Evolutionary conservation across 2,888 invertebrate genomes (phyloP).

Genomic region (Microplitis deprimator): DNA sequence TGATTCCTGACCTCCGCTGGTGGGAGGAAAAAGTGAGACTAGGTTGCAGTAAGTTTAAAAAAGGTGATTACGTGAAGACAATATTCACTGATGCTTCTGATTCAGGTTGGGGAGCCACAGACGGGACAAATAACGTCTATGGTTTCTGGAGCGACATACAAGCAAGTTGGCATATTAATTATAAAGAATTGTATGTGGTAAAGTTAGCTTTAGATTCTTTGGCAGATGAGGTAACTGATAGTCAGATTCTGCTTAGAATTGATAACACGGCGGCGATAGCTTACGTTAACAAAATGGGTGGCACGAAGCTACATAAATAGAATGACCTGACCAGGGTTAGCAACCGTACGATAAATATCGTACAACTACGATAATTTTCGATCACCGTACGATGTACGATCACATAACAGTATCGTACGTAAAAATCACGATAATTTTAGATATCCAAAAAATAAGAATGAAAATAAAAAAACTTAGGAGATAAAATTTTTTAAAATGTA

Average conservation of each 20-base stretch:
- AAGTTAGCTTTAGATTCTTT: conserved; percentile 12
- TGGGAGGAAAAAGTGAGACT: conserved; percentile 21
- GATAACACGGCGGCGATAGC: conserved; percentile 21
- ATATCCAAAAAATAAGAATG: too few species aligned
- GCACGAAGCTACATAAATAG: background rate
- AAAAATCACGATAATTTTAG: too few species aligned
- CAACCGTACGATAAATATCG: too few species aligned
- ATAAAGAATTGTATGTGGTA: background rate
- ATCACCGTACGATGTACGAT: too few species aligned
- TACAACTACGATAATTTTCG: too few species aligned
- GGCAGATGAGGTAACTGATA: conserved; percentile 13
- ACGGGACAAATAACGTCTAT: conserved; percentile 6
- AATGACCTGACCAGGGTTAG: conserved; percentile 8
- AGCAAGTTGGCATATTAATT: conserved; percentile 15
- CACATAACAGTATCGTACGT: too few species aligned
- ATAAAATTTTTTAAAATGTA: too few species aligned
- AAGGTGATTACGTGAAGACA: background rate
- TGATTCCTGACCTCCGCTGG: conserved; percentile 28
- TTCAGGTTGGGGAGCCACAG: conserved; percentile 28
- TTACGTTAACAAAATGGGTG: conserved; percentile 31
- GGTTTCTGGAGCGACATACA: conserved; percentile 3
- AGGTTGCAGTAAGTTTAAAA: conserved; percentile 1
- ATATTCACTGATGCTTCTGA: conserved; percentile 26
- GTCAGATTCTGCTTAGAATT: conserved; percentile 21
- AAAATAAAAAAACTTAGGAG: too few species aligned